Base-by-base conservation (phyloP, 2,888 invertebrate genomes). In the Tipula lateralis region DNA sequence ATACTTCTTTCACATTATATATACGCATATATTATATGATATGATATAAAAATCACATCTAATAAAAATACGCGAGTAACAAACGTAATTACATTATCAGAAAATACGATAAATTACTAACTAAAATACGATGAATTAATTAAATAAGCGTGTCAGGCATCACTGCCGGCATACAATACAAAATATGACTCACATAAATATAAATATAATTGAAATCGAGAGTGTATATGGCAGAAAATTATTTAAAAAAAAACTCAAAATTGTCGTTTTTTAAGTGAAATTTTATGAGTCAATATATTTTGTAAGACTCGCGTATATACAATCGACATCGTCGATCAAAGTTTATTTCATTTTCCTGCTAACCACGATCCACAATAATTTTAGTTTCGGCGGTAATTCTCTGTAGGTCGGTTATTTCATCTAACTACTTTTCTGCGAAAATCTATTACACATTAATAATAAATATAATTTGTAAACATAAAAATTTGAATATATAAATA, bases 101-200 rank as follows among this genome's bases (percentile, higher is more conserved):
- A 66, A 39, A 32, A 13, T 39, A 1, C 9, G 9, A 39, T 13
- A 4, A 39, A 66, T 66, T 66, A 24, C 66, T 24, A 66, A 66
- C 66, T 19, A 66, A 50, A 44, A 19, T 1, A 7, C 66, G 24
- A 19, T 24, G 66, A 24, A 24, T 66, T 66, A 66, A 24, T 66
- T n/a, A 44, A 66, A 66, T 66, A 66, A 66, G 66, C 66, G 66
- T 66, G 66, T 66, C 66, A 66, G 66, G 24, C 66, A 24, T 66
- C 66, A 66, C 66, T 66, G 24, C 66, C 24, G 66, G 66, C 24
- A 66, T 66, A 24, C 12, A 66, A 66, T 9, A 66, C 24, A 66
- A 66, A 66, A 24, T 66, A 66, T 66, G 19, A 66, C 9, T 66
- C 66, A 66, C 66, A 66, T 66, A 24, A 66, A 24, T 24, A 24